phyloP scores from a whole-genome alignment of 2,113 vertebrate genomes.

The Carassius auratus region DNA sequence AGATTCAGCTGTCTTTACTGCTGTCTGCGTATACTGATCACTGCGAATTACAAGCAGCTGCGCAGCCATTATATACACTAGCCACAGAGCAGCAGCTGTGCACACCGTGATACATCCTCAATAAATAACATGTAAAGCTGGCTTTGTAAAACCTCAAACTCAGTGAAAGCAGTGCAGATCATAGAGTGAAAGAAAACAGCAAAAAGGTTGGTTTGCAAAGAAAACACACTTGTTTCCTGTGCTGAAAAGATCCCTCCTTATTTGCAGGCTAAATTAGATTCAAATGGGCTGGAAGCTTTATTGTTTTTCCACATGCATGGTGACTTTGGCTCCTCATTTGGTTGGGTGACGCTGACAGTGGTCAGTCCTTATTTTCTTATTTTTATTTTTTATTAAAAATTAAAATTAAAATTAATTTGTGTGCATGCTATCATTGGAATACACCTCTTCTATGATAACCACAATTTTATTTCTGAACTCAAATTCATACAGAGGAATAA shows the following conservation, averaged over 20 bases:
- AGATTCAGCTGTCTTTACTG: conserved; percentile 14
- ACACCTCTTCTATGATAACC: neutral
- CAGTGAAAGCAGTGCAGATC: neutral
- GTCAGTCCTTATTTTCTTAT: neutral
- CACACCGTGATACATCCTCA: neutral
- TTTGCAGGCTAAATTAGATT: conserved; percentile 5
- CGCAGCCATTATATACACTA: neutral
- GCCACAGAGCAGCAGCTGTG: conserved; percentile 14
- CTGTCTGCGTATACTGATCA: neutral
- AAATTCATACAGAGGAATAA: neutral
- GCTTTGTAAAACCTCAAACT: neutral
- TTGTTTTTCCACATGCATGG: neutral
- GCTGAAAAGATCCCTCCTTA: neutral
- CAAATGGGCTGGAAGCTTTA: neutral
- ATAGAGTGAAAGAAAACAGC: neutral
- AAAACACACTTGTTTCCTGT: neutral
- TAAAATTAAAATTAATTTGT: neutral
- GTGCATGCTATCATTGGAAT: neutral
- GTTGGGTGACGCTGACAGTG: neutral
- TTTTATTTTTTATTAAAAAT: neutral
- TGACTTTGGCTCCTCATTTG: conserved; percentile 1
- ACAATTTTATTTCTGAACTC: neutral
- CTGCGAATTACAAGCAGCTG: neutral
- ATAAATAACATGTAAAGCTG: neutral
- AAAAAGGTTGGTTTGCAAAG: neutral